Conservation (phyloP, 1,140 invertebrate species). For the Bombyx mandarina region DNA sequence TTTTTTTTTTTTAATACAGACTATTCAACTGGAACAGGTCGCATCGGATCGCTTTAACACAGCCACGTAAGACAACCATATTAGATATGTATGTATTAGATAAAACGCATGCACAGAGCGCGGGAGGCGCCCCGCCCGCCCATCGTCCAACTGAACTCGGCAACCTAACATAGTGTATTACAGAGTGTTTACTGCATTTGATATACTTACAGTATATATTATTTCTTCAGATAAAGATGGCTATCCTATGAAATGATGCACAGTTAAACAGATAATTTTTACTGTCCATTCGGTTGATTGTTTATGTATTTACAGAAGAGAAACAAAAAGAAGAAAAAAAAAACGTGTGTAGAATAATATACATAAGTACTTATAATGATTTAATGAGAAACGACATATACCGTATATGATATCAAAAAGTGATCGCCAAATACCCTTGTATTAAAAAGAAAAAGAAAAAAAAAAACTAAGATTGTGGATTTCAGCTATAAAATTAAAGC, state of each 20-base stretch:
- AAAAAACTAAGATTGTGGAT: conserved; percentile 16
- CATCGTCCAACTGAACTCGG: no score
- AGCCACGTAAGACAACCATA: not conserved
- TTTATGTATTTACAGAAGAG: conserved; percentile 65
- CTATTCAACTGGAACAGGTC: no score
- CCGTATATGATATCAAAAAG: no score
- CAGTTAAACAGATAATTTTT: conserved; percentile 78
- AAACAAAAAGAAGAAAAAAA: conserved; percentile 47
- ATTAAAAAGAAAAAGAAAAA: conserved; percentile 5
- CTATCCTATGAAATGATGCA: conserved; percentile 78
- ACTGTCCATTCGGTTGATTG: conserved; percentile 45
- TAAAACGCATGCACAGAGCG: conserved; percentile 36
- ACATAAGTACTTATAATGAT: no score
- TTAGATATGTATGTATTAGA: conserved; percentile 37
- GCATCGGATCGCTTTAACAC: no score
- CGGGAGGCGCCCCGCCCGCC: conserved; percentile 24
- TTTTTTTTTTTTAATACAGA: not conserved
- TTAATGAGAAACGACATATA: no score
- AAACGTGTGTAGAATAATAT: conserved; percentile 15
- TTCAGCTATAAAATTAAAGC: no score
- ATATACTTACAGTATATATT: conserved; percentile 75
- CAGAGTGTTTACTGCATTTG: conserved; percentile 69
- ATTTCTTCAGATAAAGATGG: conserved; percentile 74
- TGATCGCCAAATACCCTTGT: no score
- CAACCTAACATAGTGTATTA: conserved; percentile 67